A percentile compares a stretch with the other conserved stretches of the same genome.
phyloP scores from a whole-genome alignment of 2,113 vertebrate genomes.

The Petromus typicus region DNA sequence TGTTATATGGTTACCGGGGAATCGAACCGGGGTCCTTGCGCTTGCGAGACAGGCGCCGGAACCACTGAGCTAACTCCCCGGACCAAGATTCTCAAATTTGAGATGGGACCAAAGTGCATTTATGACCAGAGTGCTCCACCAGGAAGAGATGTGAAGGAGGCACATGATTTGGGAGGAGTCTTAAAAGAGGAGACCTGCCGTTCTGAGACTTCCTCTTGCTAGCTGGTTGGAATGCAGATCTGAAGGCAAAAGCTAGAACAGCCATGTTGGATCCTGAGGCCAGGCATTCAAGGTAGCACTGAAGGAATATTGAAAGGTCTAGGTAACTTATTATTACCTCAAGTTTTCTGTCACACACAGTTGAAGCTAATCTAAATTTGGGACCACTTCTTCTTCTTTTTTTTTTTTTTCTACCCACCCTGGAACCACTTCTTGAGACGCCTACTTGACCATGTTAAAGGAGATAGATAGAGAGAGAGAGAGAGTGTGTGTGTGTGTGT shows the following conservation, averaged over 20 bases:
- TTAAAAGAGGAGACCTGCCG: neutral
- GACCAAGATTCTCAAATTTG: neutral
- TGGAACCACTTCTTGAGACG: constrained; percentile 30
- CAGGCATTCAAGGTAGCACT: neutral
- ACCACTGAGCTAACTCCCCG: no score
- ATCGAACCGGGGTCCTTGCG: no score
- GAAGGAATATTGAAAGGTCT: neutral
- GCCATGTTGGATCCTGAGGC: neutral
- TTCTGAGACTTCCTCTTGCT: neutral
- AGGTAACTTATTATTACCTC: neutral
- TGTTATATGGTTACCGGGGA: no score
- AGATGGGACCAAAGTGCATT: neutral
- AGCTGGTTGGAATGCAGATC: constrained; percentile 1
- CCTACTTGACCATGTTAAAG: neutral
- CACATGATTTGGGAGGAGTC: neutral
- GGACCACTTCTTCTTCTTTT: neutral
- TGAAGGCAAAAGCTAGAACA: neutral
- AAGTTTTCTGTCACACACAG: neutral
- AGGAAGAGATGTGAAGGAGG: neutral
- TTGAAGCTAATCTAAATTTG: neutral
- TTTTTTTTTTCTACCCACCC: no score
- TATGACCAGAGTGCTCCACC: neutral
- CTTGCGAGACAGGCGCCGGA: no score
- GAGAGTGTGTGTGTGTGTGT: no score
- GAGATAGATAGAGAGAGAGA: no score